Percentiles rank a stretch among this genome's conserved stretches.
phyloP scores from a whole-genome alignment of 2,888 invertebrate species.

The Chymomyza amoena region DNA sequence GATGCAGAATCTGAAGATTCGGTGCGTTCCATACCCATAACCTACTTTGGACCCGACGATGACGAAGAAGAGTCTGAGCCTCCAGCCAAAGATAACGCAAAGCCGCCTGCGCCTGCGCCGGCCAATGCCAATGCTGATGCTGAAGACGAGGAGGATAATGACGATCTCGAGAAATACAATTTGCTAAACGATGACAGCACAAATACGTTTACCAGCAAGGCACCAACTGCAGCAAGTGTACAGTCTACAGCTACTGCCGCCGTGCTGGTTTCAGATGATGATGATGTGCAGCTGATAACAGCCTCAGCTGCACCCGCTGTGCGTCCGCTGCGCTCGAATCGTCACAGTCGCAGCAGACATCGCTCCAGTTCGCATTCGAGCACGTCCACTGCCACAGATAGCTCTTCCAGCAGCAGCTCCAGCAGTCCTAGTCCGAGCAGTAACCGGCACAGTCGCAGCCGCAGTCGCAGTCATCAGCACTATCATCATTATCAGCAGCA shows the following conservation, averaged over 20 bases:
- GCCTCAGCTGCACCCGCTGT: slow-evolving; percentile 32
- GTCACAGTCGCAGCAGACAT: slow-evolving; percentile 46
- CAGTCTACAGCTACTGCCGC: not conserved
- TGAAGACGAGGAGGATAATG: slow-evolving; percentile 40
- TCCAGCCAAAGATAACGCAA: not conserved
- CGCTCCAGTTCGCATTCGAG: slow-evolving; percentile 29
- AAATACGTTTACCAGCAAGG: slow-evolving; percentile 48
- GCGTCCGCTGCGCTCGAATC: slow-evolving; percentile 34
- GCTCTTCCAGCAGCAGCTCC: slow-evolving; percentile 32
- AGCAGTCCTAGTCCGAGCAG: slow-evolving; percentile 24
- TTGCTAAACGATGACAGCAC: slow-evolving; percentile 60
- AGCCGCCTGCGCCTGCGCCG: not conserved
- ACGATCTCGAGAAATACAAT: slow-evolving; percentile 57
- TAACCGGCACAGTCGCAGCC: slow-evolving; percentile 48
- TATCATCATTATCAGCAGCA: slow-evolving; percentile 24
- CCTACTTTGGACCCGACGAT: slow-evolving; percentile 75
- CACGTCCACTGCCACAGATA: slow-evolving; percentile 19
- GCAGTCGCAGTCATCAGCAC: slow-evolving; percentile 43
- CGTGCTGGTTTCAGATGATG: slow-evolving; percentile 38
- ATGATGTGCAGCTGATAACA: slow-evolving; percentile 46
- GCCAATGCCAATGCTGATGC: slow-evolving; percentile 56
- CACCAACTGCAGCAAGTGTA: not conserved
- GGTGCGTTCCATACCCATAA: slow-evolving; percentile 78
- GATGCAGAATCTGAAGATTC: slow-evolving; percentile 72
- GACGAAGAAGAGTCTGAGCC: slow-evolving; percentile 45